Base-by-base conservation (phyloP, 2,797 vertebrate genomes). In the Yasuhikotakia modesta region DNA sequence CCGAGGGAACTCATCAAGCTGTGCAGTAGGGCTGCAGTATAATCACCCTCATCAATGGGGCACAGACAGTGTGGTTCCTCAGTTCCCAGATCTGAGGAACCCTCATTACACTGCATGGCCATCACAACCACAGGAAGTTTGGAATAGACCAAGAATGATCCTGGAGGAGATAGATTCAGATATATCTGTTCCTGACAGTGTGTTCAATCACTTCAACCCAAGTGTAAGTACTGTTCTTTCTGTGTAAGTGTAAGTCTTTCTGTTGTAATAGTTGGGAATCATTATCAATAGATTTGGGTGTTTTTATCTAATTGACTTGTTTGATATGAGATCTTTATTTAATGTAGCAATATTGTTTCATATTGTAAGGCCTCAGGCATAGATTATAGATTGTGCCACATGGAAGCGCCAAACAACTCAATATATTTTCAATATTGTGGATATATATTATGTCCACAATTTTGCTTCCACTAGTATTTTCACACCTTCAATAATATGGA, bases 41-140 rank as follows among this genome's bases (percentile, higher is more conserved):
- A 61, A 70, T 70, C 30, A 35, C 16, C 16, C 21, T 70, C 55
- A 70, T 70, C 57, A 52, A 11, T 21, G 16, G 24, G 50, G 66
- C 66, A 58, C 60, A 13, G 48, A 19, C 19, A 53, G 68, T n/a
- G 14, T 70, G 39, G 13, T 39, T n/a, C n/a, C n/a, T n/a, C n/a
- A n/a, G 11, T 58, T 76, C 81, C 90, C 80, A 85, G 91, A 93
- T 24, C 66, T 83, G 81, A 93, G 91, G 81, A 86, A 89, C 0
- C 91, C 86, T 0, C 74, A 91, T 79, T 93, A 94, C 86, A 94
- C 91, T 73, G 93, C 82, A 90, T 93, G 80, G 87, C 88, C 58
- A 91, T 89, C 90, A 93, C 90, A 13, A 21, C 12, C 71, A 86
- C 78, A 21, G 32, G 46, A n/a, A 52, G 61, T 39, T 50, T 7